These are phyloP conservation scores for Thamnaconus septentrionalis DNA, from an alignment of 2,113 vertebrate species.

Conservation along the genomic window DNA sequence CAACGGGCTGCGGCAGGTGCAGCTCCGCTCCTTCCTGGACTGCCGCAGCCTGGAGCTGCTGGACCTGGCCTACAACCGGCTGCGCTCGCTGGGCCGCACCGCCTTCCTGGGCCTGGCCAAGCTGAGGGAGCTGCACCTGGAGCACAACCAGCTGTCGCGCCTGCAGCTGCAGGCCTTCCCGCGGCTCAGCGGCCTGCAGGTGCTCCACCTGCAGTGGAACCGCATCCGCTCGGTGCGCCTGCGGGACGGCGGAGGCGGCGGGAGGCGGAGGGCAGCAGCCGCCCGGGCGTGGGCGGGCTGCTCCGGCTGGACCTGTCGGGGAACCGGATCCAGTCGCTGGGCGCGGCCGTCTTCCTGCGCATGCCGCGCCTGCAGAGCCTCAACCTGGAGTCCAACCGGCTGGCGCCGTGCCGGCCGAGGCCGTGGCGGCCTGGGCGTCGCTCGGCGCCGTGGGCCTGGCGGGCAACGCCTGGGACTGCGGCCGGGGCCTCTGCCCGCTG, in stretches of 20 bases:
- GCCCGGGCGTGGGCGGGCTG: conserved; percentile 93
- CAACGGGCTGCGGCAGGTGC: conserved; percentile 86
- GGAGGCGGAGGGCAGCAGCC: conserved; percentile 73
- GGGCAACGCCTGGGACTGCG: conserved; percentile 95
- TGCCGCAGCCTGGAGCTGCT: conserved; percentile 96
- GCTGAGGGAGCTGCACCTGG: conserved; percentile 91
- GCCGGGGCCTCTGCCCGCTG: conserved; percentile 88
- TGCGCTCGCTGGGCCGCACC: conserved; percentile 88
- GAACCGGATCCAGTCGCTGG: conserved; percentile 91
- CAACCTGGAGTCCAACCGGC: conserved; percentile 95
- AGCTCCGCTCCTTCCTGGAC: conserved; percentile 90
- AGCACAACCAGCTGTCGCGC: conserved; percentile 97
- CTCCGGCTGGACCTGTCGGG: conserved; percentile 95
- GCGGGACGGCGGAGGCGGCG: too few species aligned
- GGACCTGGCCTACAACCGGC: conserved; percentile 94
- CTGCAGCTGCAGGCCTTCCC: conserved; percentile 95
- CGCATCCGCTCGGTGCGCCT: conserved; percentile 86
- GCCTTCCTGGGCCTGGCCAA: conserved; percentile 91
- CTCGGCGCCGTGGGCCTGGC: conserved; percentile 89
- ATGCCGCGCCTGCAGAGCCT: conserved; percentile 92
- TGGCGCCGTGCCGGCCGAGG: conserved; percentile 89
- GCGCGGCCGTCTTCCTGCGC: conserved; percentile 89
- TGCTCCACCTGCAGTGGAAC: conserved; percentile 95
- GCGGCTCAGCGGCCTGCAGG: conserved; percentile 90
- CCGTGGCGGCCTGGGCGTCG: conserved; percentile 89